Evolutionary conservation across 2,113 vertebrate genomes (phyloP), one percentile per base, ranked within the genome.

Genomic region (Andinoacara biseriatus): DNA sequence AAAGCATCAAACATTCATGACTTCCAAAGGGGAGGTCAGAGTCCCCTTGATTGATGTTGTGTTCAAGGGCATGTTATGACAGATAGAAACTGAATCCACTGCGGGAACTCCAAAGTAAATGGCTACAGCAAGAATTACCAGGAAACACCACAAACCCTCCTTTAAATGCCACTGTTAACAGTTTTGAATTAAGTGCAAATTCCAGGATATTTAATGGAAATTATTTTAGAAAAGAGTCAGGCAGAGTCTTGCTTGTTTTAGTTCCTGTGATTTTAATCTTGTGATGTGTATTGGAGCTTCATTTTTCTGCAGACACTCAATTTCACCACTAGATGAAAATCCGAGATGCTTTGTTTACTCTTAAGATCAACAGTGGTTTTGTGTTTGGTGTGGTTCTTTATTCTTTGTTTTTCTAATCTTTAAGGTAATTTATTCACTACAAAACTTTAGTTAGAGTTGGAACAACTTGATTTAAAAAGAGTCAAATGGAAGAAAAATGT

Each of bases 21-120:
- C n/a, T 74, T 80, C 63, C 49, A 82, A 59, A 43, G 24, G 10
- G 22, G 22, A 78, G 58, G 31, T 52, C 74, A 54, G 40, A 43
- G 24, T 26, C 31, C 14, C 3, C 74, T 46, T 74, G 40, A 74
- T 7, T 84, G 83, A 76, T 80, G 65, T 89, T 60, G 5, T 80
- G 81, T 92, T 90, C 85, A 90, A 87, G 78, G 89, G 20, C 88
- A 74, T 5, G 24, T 49, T n/a, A 17, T 56, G 58, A 33, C 61
- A 80, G 24, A 52, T 40, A 54, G 75, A 80, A 87, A 80, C 63
- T 75, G 80, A 83, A 74, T 57, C 80, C 75, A 80, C 26, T 49
- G 3, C 31, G 31, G 18, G 26, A 58, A 43, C 78, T 65, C 17
- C 46, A n/a, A 26, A 35, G 31, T 22, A 35, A 72, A 56, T 18